phyloP scores from a whole-genome alignment of 2,113 vertebrate species.

The Aegypius monachus region DNA sequence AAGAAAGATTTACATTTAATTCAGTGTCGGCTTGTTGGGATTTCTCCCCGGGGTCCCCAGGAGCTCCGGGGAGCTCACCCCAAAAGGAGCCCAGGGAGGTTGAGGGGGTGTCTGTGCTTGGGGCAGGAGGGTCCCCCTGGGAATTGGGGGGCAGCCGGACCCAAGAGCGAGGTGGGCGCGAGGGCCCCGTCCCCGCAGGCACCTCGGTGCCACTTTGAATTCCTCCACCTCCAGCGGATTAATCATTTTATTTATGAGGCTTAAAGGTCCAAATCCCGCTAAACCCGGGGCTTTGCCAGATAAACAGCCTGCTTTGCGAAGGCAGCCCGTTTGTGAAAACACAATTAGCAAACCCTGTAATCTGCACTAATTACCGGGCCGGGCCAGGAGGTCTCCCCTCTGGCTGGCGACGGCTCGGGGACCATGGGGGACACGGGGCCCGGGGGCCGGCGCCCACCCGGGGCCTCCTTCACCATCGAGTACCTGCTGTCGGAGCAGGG shows the following conservation, averaged over 20 bases:
- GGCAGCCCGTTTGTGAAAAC: slow-evolving; percentile 65
- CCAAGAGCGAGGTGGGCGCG: accelerated
- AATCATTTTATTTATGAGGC: slow-evolving; percentile 71
- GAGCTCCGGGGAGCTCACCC: not conserved
- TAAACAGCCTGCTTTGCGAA: slow-evolving; percentile 67
- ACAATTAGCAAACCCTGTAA: slow-evolving; percentile 70
- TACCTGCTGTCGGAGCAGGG: slow-evolving; percentile 65
- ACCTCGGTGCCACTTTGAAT: slow-evolving; percentile 27
- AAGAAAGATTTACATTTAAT: slow-evolving; percentile 72
- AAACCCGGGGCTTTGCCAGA: slow-evolving; percentile 65
- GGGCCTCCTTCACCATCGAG: slow-evolving; percentile 81
- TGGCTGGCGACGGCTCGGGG: not conserved
- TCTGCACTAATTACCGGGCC: slow-evolving; percentile 47
- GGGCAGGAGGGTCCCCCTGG: not conserved
- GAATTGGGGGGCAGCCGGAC: not conserved
- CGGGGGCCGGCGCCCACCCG: not conserved
- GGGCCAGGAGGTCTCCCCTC: not conserved
- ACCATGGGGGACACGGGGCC: not conserved
- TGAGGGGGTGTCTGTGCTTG: too few relatives aligned
- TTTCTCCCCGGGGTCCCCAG: not conserved
- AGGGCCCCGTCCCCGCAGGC: not conserved
- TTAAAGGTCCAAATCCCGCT: slow-evolving; percentile 64
- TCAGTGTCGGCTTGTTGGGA: not conserved
- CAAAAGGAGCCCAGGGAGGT: not conserved
- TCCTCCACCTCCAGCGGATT: slow-evolving; percentile 65